These are phyloP conservation scores for Euzophera pinguis DNA, from an alignment of 2,888 invertebrate genomes.

Conservation along the genomic window DNA sequence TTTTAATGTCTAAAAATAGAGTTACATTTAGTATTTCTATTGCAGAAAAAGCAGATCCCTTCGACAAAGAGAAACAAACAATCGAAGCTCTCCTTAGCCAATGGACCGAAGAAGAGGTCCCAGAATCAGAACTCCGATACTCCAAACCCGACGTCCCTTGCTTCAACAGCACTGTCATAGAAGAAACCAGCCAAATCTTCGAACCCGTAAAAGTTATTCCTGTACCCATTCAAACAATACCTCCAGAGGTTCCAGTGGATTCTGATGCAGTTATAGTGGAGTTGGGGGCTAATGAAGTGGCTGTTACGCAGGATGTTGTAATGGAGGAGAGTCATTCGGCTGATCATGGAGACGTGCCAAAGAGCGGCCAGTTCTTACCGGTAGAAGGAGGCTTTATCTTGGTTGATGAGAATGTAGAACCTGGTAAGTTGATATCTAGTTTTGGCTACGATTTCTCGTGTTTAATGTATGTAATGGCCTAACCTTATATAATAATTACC, in stretches of 20 bases:
- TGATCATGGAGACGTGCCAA: constrained; percentile 42
- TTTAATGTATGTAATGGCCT: neutral
- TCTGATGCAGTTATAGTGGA: constrained; percentile 53
- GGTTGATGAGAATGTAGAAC: constrained; percentile 43
- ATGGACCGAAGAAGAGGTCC: constrained; percentile 71
- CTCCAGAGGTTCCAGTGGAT: constrained; percentile 36
- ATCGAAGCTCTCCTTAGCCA: constrained; percentile 69
- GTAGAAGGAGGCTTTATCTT: constrained; percentile 69
- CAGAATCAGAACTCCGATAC: constrained; percentile 45
- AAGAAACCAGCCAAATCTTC: constrained; percentile 61
- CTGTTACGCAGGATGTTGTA: constrained; percentile 39
- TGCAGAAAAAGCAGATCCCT: constrained; percentile 64
- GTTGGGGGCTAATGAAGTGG: constrained; percentile 32
- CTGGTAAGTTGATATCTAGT: constrained; percentile 34
- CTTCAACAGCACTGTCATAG: constrained; percentile 63
- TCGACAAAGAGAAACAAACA: constrained; percentile 62
- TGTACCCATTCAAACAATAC: constrained; percentile 36
- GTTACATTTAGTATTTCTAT: too few species aligned
- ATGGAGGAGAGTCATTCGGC: constrained; percentile 49
- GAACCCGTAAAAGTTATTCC: constrained; percentile 57
- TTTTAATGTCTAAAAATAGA: too few species aligned
- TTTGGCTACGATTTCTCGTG: neutral
- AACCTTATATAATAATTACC: too few species aligned
- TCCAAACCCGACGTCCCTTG: constrained; percentile 50
- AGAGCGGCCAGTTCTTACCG: constrained; percentile 52